Evolutionary conservation across 2,797 vertebrate species (phyloP).

Genomic region (Carcharodon carcharias): DNA sequence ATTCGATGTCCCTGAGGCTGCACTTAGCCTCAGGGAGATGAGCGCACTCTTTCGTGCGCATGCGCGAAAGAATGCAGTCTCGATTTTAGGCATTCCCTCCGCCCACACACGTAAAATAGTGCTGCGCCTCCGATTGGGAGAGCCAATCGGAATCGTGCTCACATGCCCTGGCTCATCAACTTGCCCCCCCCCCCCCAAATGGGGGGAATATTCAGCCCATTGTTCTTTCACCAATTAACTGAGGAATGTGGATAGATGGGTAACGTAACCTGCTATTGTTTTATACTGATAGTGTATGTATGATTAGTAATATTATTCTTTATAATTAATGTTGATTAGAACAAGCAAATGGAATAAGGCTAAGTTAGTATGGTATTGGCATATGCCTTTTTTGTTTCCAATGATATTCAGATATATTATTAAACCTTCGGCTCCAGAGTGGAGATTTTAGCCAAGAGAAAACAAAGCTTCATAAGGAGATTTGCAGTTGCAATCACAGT

Average conservation of each 20-base stretch:
- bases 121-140: too few species aligned
- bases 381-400: neutral
- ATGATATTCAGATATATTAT: neutral
- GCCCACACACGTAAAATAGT: too few species aligned
- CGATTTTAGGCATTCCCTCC: too few species aligned
- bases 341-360: neutral
- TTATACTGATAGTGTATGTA: neutral
- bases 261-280: neutral
- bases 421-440: neutral
- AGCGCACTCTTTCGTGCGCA: too few species aligned
- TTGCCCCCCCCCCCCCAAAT: too few species aligned
- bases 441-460: neutral
- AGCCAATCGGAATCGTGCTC: too few species aligned
- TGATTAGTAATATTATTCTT: neutral
- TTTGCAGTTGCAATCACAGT: neutral
- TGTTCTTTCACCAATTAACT: neutral
- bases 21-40: too few species aligned
- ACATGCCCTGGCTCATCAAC: too few species aligned
- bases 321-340: neutral
- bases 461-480: neutral
- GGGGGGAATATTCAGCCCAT: neutral
- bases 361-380: neutral
- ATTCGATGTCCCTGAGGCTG: too few species aligned
- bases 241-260: neutral
- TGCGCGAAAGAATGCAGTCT: too few species aligned